phyloP scores from a whole-genome alignment of 1,140 invertebrate genomes.

The Bombus confusus region DNA sequence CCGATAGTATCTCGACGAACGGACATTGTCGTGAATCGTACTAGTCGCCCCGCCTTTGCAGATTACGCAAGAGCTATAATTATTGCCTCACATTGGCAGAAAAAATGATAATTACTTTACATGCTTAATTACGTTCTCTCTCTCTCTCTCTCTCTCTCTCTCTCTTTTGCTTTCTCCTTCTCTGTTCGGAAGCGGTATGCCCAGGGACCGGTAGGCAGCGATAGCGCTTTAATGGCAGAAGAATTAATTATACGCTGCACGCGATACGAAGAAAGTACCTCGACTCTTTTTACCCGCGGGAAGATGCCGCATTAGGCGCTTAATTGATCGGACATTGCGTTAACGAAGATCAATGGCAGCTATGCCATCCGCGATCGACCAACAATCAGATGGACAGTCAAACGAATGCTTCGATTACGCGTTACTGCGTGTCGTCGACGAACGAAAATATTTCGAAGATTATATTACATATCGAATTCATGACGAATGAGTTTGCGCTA shows the following conservation, averaged over 20 bases:
- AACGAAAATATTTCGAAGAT: not conserved
- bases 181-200: not conserved
- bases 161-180: not conserved
- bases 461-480: too few species aligned
- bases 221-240: constrained; percentile 54
- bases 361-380: not conserved
- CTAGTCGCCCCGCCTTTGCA: constrained; percentile 24
- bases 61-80: constrained; percentile 50
- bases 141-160: too few species aligned
- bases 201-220: constrained; percentile 20
- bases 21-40: constrained; percentile 77
- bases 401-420: constrained; percentile 44
- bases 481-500: too few species aligned
- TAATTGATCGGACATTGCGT: constrained; percentile 48
- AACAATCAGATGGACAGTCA: not conserved
- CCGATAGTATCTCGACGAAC: constrained; percentile 50
- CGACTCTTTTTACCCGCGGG: constrained; percentile 26
- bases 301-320: constrained; percentile 38
- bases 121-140: constrained; percentile 49
- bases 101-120: constrained; percentile 54
- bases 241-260: constrained; percentile 55
- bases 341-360: constrained; percentile 48
- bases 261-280: constrained; percentile 52
- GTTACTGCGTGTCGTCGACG: not conserved
- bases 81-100: constrained; percentile 40